Base-by-base conservation (phyloP, 2,113 vertebrate genomes). In the Passer domesticus region DNA sequence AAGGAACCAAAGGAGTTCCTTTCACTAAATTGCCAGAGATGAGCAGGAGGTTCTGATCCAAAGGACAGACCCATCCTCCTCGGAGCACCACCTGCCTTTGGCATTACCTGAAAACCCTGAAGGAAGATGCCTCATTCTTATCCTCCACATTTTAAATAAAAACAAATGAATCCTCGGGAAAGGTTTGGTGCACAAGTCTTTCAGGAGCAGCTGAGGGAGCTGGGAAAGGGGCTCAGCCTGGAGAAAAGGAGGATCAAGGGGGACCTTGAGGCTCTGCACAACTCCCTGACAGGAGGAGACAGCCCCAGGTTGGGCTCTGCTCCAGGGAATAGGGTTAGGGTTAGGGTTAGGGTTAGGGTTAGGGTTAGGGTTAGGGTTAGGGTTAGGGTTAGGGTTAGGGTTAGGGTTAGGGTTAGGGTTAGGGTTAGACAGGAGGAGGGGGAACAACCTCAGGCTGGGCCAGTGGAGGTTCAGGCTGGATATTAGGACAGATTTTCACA, bases 391-490 rank as follows among this genome's bases (percentile, higher is more conserved):
- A n/a, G n/a, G n/a, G n/a, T n/a, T n/a, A n/a, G n/a, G n/a, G n/a
- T n/a, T n/a, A n/a, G n/a, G n/a, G n/a, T n/a, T n/a, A n/a, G n/a
- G n/a, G n/a, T n/a, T n/a, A n/a, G n/a, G n/a, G n/a, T n/a, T n/a
- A n/a, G n/a, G n/a, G n/a, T n/a, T n/a, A n/a, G 47, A 31, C n/a
- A 79, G 13, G 75, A 70, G 4, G 2, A 56, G 66, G 30, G 58
- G 59, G 28, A 37, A 74, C 0, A 0, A 27, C 44, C 59, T 35
- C 75, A 50, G 9, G 33, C 4, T 39, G 44, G 4, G 0, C 27
- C 35, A 53, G 47, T 31, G 11, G 3, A 35, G 47, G 39, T 4
- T 53, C 11, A 46, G 53, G 11, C 0, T n/a, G 78, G 62, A 30
- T 18, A 15, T 46, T 25, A 15, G 28, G n/a, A 25, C 12, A 37